Evolutionary conservation across 2,888 invertebrate species (phyloP), one percentile per base, ranked within the genome.

Genomic region (Deilephila elpenor): DNA sequence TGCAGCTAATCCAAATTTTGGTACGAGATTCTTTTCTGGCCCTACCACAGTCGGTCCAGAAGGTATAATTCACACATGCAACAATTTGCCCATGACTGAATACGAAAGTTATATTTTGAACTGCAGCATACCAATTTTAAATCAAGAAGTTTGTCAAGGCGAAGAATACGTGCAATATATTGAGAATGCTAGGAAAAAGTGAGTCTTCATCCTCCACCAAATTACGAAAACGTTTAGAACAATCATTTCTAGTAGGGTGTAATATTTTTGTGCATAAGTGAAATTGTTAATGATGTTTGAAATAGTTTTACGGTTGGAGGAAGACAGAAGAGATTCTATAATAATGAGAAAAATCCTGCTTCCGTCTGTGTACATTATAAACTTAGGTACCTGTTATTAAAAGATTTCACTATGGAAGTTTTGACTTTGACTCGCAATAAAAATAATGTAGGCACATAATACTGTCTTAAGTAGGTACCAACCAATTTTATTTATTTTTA

Each of bases 21-120:
- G 91, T 5, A 90, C 91, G 3, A 86, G 84, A 77, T 92, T 84
- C 77, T 92, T 91, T 77, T 83, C 91, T 19, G 90, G 91, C 1
- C 91, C 91, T 0, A 84, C 87, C 3, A 79, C 75, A 71, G 82
- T 92, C 17, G 91, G 91, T 0, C 79, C 83, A 3, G 74, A 79
- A 61, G 91, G 92, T 8, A 86, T 91, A 32, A 74, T 83, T 53
- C 80, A 85, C 37, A 80, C 86, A 3, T 88, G 87, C 76, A 78
- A 75, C 59, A 78, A 83, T 71, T 86, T 88, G 70, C 76, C 80
- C 0, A 84, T 90, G 80, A 90, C 77, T 74, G 85, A 88, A 19
- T 87, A 79, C 73, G 92, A 92, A 79, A 75, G 79, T 4, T 78
- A 79, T 3, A 80, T 90, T 14, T 76, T 92, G 72, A 81, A 78